Base-by-base conservation (phyloP, 2,888 invertebrate genomes). In the Lagria hirta region DNA sequence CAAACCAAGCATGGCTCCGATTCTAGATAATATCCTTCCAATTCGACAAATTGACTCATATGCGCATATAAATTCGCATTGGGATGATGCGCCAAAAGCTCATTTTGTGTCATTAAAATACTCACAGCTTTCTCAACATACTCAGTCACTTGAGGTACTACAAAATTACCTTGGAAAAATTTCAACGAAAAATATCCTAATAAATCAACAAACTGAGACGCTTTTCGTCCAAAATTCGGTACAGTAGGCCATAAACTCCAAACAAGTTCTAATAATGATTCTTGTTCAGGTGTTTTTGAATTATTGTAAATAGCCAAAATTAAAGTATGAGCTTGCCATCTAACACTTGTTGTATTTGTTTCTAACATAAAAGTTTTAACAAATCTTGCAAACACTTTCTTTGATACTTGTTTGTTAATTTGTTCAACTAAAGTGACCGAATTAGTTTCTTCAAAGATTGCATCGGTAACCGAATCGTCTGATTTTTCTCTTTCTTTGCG, bases 1-100 rank as follows among this genome's bases (percentile, higher is more conserved):
- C 98, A 98, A 0, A 97, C 96, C 41, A 97, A 80, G 63, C 98
- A 99, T 0, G 98, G 98, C 67, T 97, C 96, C 12, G 93, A 92
- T 75, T 98, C 97, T 48, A 98, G 75, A 69, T 92, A 98, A 72
- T 91, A 96, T 0, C 97, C 97, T 66, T 96, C 96, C 27, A 96
- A 80, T 65, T 97, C 95, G 1, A 97, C 90, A 64, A 90, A 89
- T n/a, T 93, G 91, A 35, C 93, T 88, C 42, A 97, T 76, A 27
- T 92, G 87, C 0, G 91, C 88, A 71, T 97, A 97, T 21, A 97
- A 78, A 47, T 88, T 88, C 0, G 94, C 92, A 74, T 97, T 97
- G 4, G 96, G 93, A 75, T 97, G 97, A 40, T 88, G 86, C 3
- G 91, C 82, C 1, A 97, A 74, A 12, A 93, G 73, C 56, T 88